Base-by-base conservation (phyloP, 2,888 invertebrate species). In the Synergus umbraculus region DNA sequence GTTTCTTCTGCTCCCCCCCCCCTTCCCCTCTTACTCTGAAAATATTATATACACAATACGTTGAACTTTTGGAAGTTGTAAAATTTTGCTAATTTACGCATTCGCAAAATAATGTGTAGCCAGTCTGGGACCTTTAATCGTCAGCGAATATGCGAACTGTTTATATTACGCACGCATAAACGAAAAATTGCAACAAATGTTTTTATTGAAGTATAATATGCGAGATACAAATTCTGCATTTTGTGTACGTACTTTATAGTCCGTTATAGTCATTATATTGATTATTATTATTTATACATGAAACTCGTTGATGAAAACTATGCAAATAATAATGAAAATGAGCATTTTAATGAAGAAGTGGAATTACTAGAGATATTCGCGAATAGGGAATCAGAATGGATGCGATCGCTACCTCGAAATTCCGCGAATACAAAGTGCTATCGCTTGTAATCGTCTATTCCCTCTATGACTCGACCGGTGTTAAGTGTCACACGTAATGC, bases 361-460 rank as follows among this genome's bases (percentile, higher is more conserved):
- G 29, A 10, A 29, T 10, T 65, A 43, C 43, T 22, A 46, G 10
- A 5, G 10, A 46, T 44, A 73, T 73, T 73, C 29, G 73, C 49
- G 54, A 54, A 54, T 54, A 12, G 54, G 73, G 37, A 73, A 73
- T 73, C 54, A 54, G 73, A 73, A 49, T 73, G 46, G 49, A 73
- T 29, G 49, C 37, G 15, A 73, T 73, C 54, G 49, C 54, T 73
- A 46, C 37, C 49, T n/a, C 49, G 54, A 54, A 73, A 73, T 76
- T 81, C 82, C 77, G 76, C 41, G 91, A 91, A 89, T 87, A 88
- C 84, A 84, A 86, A 87, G 84, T 86, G 87, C 86, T 90, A 90
- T 91, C 90, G 89, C 88, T 86, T 86, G 87, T 91, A 91, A 91
- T 91, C 90, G 90, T 87, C 89, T 91, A 89, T 91, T 91, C 90